Evolutionary conservation across 2,888 invertebrate species (phyloP), one percentile per base, ranked within the genome.

Genomic region (Celastrina argiolus): DNA sequence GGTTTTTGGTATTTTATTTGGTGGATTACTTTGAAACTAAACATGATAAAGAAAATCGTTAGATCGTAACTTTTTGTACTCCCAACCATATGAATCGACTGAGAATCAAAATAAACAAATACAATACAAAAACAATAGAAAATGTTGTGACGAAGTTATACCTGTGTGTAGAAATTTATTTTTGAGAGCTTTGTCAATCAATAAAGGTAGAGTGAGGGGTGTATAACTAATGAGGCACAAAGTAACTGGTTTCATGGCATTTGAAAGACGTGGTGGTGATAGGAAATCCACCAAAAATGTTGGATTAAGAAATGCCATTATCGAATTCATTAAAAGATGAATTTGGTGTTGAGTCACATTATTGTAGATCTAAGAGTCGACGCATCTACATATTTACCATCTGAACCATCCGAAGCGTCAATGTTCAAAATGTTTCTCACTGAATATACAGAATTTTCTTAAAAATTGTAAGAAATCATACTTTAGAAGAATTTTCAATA

Each of bases 331-430:
- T 66, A 72, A 72, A 65, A 69, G 68, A 68, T n/a, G n/a, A n/a
- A n/a, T 72, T 72, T 56, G 69, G 69, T 69, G 66, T 69, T 69
- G 69, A 72, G 69, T 68, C 69, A 28, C 70, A 71, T 66, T 71
- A 70, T 56, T 69, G 69, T 41, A 65, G 71, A 67, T 69, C 69
- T 56, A 71, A 72, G 65, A 69, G 67, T 67, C 69, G 67, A 42
- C 69, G 72, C 56, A 69, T 58, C 63, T 64, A 36, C 1, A 8
- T 69, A 72, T 71, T 59, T 71, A 45, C 70, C 71, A 65, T 71
- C 71, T 36, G 63, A 67, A 18, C 31, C 68, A 67, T 58, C 56
- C 58, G 65, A 68, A 66, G 59, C 66, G 63, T 69, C 66, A 67
- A 71, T 72, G 69, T 72, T 70, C 66, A 69, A 70, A 72, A 72